A percentile compares a stretch with the other conserved stretches of the same genome.
Conservation (phyloP, 1,140 invertebrate species). For the Drosophila pruinosa region DNA sequence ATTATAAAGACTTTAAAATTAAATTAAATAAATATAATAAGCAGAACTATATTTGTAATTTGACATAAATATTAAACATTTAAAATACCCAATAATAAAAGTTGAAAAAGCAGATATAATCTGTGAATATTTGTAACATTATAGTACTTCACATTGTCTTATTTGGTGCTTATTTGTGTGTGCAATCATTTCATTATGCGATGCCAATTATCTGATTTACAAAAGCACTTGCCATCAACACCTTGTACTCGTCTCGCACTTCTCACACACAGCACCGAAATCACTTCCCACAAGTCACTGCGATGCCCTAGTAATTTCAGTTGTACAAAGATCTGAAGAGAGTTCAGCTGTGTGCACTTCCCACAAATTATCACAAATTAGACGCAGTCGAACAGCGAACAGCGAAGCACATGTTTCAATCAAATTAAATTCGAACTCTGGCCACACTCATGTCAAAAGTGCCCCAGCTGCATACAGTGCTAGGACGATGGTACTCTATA, state of each 20-base stretch:
- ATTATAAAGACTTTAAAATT: too few species aligned
- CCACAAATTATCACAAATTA: slow-evolving; percentile 80
- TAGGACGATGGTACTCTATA: slow-evolving; percentile 11
- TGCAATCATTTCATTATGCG: slow-evolving; percentile 25
- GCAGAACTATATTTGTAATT: too few species aligned
- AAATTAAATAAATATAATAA: too few species aligned
- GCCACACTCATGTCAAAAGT: slow-evolving; percentile 16
- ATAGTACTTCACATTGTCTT: slow-evolving; percentile 8
- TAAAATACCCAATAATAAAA: too few species aligned
- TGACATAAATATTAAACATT: too few species aligned
- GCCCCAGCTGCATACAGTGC: slow-evolving; percentile 26
- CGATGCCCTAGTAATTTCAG: slow-evolving; percentile 37
- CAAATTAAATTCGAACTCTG: slow-evolving; percentile 66
- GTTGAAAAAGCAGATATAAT: too few species aligned
- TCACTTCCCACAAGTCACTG: slow-evolving; percentile 23
- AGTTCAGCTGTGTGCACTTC: slow-evolving; percentile 46
- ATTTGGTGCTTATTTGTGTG: slow-evolving; percentile 2
- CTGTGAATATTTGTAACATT: too few species aligned
- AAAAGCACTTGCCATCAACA: slow-evolving; percentile 34
- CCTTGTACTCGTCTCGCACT: slow-evolving; percentile 1
- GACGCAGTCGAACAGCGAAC: slow-evolving; percentile 55
- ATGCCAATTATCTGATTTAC: slow-evolving; percentile 34
- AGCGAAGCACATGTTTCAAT: slow-evolving; percentile 50
- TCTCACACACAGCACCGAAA: background rate
- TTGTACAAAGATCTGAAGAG: slow-evolving; percentile 20